A percentile compares a stretch with the other conserved stretches of the same genome.
Conservation (phyloP, 1,140 invertebrate genomes). For the Phocides pigmalion region DNA sequence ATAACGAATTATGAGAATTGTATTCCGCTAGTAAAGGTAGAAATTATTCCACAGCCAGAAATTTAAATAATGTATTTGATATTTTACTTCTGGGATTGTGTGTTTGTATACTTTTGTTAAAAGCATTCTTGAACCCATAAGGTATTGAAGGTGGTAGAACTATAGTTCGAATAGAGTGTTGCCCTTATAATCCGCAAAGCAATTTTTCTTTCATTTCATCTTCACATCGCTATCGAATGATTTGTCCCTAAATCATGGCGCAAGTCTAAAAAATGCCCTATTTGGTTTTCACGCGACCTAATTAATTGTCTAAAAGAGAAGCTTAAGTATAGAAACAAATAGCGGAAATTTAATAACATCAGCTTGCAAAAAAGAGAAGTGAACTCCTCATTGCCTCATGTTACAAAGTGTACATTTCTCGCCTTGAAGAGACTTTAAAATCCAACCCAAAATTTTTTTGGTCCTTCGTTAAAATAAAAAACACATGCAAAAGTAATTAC, state of each 20-base stretch:
- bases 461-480: constrained; percentile 22
- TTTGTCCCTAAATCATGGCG: constrained; percentile 17
- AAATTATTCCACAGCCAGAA: no score
- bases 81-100: no score
- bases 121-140: no score
- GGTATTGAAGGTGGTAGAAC: no score
- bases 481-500: neutral
- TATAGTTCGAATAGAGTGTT: no score
- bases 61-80: no score
- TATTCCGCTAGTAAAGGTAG: no score
- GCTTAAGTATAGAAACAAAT: constrained; percentile 25
- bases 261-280: constrained; percentile 17
- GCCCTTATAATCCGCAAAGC: no score
- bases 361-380: constrained; percentile 12
- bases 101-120: no score
- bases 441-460: constrained; percentile 23
- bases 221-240: constrained; percentile 3
- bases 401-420: constrained; percentile 16
- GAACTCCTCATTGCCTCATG: constrained; percentile 4
- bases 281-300: constrained; percentile 9
- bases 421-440: constrained; percentile 11
- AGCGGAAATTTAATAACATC: constrained; percentile 17
- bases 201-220: no score
- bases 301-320: constrained; percentile 13
- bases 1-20: no score